phyloP scores from a whole-genome alignment of 2,113 vertebrate genomes.

The Albula glossodonta region DNA sequence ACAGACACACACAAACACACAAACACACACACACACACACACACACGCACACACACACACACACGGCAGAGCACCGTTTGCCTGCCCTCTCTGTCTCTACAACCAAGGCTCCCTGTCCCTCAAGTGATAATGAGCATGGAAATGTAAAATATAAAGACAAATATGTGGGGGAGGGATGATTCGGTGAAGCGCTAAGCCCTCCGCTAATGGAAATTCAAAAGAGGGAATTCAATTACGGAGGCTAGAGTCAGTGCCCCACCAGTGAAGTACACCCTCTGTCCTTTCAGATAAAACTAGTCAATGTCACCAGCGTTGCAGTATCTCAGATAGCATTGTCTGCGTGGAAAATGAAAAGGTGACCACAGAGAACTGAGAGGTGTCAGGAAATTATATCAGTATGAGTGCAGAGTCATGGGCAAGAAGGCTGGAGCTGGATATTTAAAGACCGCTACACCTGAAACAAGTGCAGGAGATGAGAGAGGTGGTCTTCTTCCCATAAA shows the following conservation, averaged over 20 bases:
- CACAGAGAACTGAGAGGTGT: constrained; percentile 23
- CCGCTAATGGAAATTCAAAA: constrained; percentile 46
- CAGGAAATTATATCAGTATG: constrained; percentile 28
- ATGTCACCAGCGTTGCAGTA: constrained; percentile 17
- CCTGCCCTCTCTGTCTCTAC: background rate
- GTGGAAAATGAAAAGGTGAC: background rate
- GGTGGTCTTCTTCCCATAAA: constrained; percentile 39
- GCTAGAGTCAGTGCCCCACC: constrained; percentile 11
- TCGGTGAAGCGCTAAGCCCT: constrained; percentile 12
- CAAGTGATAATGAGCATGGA: constrained; percentile 39
- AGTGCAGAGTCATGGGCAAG: constrained; percentile 55
- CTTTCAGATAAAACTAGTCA: constrained; percentile 26
- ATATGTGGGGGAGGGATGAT: constrained; percentile 2
- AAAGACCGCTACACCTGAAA: constrained; percentile 52
- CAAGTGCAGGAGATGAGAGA: constrained; percentile 26
- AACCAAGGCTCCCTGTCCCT: constrained; percentile 18
- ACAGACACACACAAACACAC: too few species aligned
- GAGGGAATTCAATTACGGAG: constrained; percentile 49
- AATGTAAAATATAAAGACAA: constrained; percentile 41
- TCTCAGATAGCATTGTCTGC: constrained; percentile 12
- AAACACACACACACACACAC: too few species aligned
- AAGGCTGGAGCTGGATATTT: constrained; percentile 46
- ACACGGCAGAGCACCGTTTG: background rate
- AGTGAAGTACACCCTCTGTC: constrained; percentile 16
- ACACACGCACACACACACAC: background rate